Percentiles rank a stretch among this genome's conserved stretches.
phyloP scores from a whole-genome alignment of 2,113 vertebrate genomes.

The Glaucidium brasilianum region DNA sequence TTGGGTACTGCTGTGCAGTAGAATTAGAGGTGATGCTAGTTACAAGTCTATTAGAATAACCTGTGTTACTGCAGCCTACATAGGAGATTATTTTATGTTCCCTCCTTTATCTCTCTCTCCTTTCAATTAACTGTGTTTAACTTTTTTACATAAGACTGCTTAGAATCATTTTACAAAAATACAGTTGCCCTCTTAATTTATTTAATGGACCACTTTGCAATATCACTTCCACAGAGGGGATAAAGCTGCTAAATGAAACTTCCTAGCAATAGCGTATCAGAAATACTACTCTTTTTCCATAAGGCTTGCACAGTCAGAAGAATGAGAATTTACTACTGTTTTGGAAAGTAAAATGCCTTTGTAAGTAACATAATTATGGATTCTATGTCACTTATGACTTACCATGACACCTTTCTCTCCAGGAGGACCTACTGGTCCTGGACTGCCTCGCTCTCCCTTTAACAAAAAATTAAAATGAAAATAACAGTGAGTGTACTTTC shows the following conservation, averaged over 20 bases:
- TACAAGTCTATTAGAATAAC: not conserved
- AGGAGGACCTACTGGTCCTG: slow-evolving; percentile 86
- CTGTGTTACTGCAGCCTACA: not conserved
- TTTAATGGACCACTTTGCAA: not conserved
- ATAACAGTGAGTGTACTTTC: not conserved
- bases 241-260: not conserved
- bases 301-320: not conserved
- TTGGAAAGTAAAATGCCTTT: not conserved
- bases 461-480: slow-evolving; percentile 12
- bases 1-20: not conserved
- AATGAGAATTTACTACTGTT: not conserved
- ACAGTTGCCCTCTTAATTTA: not conserved
- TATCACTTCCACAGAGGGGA: not conserved
- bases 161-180: not conserved
- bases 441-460: slow-evolving; percentile 91
- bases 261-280: not conserved
- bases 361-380: not conserved
- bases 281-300: not conserved
- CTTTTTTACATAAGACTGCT: not conserved
- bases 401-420: slow-evolving; percentile 91
- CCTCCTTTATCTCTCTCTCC: not conserved
- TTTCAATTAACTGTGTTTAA: not conserved
- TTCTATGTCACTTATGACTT: slow-evolving; percentile 55
- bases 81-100: not conserved
- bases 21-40: not conserved